Evolutionary conservation across 53 echinoderm and acorn worm species (phyloP).

Genomic region (Apostichopus leukothele): DNA sequence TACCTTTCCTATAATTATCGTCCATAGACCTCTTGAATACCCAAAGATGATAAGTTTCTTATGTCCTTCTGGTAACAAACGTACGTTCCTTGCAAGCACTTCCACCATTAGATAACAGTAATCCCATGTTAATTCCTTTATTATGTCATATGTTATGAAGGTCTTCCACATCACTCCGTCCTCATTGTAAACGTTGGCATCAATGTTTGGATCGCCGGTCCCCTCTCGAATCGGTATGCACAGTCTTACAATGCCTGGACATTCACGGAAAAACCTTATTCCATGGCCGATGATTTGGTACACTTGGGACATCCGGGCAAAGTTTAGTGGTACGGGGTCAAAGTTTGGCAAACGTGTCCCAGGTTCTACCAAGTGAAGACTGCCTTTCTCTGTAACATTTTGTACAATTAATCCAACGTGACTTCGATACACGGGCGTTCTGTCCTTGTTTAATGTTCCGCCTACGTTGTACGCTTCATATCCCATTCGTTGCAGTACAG

Average conservation of each 20-base stretch:
- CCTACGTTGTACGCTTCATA: neutral
- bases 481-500: neutral
- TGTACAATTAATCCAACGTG: neutral
- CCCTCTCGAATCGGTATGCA: neutral
- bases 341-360: conserved; percentile 1
- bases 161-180: neutral
- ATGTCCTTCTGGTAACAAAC: neutral
- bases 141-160: neutral
- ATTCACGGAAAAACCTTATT: neutral
- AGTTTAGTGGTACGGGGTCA: neutral
- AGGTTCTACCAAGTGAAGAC: neutral
- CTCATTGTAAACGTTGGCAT: neutral
- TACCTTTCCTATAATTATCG: neutral
- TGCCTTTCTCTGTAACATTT: neutral
- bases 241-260: neutral
- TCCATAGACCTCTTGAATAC: neutral
- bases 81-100: neutral
- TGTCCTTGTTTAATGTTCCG: neutral
- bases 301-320: neutral
- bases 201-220: neutral
- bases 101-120: neutral
- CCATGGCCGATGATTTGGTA: neutral
- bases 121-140: too few species aligned
- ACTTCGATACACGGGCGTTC: too few species aligned
- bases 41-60: neutral